Conservation (phyloP, 2,797 vertebrate genomes). For the Austrolebias charrua region DNA sequence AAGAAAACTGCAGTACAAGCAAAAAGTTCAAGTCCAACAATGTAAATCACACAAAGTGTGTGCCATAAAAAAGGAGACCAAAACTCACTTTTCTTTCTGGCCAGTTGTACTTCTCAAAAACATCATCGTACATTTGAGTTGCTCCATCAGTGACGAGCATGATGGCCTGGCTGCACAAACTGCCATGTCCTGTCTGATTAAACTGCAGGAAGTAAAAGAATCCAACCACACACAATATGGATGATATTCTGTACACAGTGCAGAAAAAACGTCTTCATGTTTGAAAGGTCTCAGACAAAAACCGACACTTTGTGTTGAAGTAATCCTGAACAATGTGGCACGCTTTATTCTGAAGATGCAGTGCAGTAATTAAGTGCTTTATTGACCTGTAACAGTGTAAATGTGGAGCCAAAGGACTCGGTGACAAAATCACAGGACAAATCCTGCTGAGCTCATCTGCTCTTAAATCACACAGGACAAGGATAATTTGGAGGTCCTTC, state of each 20-base stretch:
- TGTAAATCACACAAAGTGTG: conserved; percentile 6
- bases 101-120: conserved; percentile 97
- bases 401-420: conserved; percentile 47
- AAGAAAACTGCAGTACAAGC: conserved; percentile 44
- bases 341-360: conserved; percentile 69
- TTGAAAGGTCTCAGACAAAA: conserved; percentile 23
- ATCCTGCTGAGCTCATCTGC: conserved; percentile 44
- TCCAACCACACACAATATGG: background rate
- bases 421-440: conserved; percentile 36
- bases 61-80: background rate
- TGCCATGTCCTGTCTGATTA: conserved; percentile 95
- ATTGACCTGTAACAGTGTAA: conserved; percentile 71
- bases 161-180: conserved; percentile 96
- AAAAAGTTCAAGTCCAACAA: conserved; percentile 25
- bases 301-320: conserved; percentile 38
- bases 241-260: background rate
- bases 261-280: conserved; percentile 11
- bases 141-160: conserved; percentile 98
- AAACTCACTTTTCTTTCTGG: conserved; percentile 91
- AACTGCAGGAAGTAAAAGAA: conserved; percentile 79
- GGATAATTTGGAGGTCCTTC: conserved; percentile 6
- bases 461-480: conserved; percentile 16
- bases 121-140: conserved; percentile 90
- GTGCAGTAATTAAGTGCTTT: conserved; percentile 73
- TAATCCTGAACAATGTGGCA: conserved; percentile 31